Evolutionary conservation across 1,140 invertebrate genomes (phyloP).

Genomic region (Rhizoglyphus robini): DNA sequence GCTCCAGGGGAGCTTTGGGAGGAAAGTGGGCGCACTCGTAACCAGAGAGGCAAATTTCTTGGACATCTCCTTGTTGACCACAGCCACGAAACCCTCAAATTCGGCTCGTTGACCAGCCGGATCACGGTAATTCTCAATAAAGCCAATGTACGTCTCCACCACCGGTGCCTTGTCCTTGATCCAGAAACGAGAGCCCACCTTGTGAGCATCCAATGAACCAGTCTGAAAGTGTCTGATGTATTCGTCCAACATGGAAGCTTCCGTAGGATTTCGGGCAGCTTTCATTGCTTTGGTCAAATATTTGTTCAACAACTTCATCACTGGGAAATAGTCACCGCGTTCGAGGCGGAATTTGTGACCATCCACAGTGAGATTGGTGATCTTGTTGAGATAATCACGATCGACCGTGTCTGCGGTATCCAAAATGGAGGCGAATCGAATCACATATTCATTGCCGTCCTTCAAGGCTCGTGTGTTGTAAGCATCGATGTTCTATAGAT

Average conservation of each 20-base stretch:
- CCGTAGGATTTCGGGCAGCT: conserved; percentile 61
- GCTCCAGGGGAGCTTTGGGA: conserved; percentile 73
- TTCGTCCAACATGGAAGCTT: conserved; percentile 68
- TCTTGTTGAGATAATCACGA: conserved; percentile 35
- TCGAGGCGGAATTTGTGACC: conserved; percentile 56
- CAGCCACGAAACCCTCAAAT: conserved; percentile 90
- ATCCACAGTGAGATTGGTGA: conserved; percentile 40
- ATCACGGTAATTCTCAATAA: conserved; percentile 88
- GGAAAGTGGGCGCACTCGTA: conserved; percentile 51
- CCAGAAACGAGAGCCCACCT: conserved; percentile 75
- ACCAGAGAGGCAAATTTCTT: conserved; percentile 73
- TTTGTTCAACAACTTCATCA: conserved; percentile 52
- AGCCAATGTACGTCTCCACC: conserved; percentile 85
- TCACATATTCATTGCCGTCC: conserved; percentile 42
- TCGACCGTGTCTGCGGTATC: conserved; percentile 53
- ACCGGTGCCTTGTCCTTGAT: conserved; percentile 81
- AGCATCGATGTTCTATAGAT: conserved; percentile 51
- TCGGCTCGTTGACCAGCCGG: conserved; percentile 82
- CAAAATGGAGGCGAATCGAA: conserved; percentile 33
- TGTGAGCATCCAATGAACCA: conserved; percentile 75
- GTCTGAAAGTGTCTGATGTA: conserved; percentile 69
- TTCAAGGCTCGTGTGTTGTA: conserved; percentile 84
- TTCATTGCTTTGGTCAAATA: conserved; percentile 55
- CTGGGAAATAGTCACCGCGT: conserved; percentile 66
- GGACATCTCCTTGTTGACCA: conserved; percentile 87